Conservation (phyloP, 2,888 invertebrate species). For the Linnaemya tessellans region DNA sequence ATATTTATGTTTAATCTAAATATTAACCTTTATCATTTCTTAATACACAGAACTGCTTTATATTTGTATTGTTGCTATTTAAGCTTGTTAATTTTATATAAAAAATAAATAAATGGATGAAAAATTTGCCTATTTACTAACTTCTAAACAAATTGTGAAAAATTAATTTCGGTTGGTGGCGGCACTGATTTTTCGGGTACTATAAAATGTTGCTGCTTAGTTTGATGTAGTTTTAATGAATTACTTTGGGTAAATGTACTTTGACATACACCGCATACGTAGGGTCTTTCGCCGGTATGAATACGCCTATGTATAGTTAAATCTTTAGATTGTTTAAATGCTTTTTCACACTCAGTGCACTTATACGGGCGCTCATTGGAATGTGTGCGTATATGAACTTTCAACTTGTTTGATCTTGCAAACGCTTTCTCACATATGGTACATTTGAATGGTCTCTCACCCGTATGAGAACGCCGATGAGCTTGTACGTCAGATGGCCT, state of each 20-base stretch:
- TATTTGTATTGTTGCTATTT: slow-evolving; percentile 21
- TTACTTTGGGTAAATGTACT: slow-evolving; percentile 73
- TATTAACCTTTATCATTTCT: neutral
- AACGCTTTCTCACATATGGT: slow-evolving; percentile 84
- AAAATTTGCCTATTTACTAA: neutral
- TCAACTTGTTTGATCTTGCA: slow-evolving; percentile 75
- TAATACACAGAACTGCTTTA: slow-evolving; percentile 4
- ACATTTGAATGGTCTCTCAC: slow-evolving; percentile 86
- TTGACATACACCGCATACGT: slow-evolving; percentile 77
- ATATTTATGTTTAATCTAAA: neutral
- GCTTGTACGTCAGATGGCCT: slow-evolving; percentile 83
- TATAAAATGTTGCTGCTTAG: slow-evolving; percentile 59
- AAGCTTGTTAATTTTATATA: neutral
- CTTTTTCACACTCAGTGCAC: slow-evolving; percentile 78
- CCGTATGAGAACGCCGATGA: slow-evolving; percentile 87
- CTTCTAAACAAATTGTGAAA: slow-evolving; percentile 74
- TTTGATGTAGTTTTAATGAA: slow-evolving; percentile 64
- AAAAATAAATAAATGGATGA: slow-evolving; percentile 11
- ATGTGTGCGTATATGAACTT: slow-evolving; percentile 64
- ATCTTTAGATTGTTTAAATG: slow-evolving; percentile 79
- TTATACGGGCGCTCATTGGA: slow-evolving; percentile 74
- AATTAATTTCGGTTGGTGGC: slow-evolving; percentile 66
- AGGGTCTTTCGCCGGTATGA: slow-evolving; percentile 72
- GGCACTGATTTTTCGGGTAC: slow-evolving; percentile 54
- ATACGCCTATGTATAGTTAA: slow-evolving; percentile 77